Evolutionary conservation across 2,797 vertebrate genomes (phyloP), one percentile per base, ranked within the genome.

Genomic region (Coregonus ussuriensis): DNA sequence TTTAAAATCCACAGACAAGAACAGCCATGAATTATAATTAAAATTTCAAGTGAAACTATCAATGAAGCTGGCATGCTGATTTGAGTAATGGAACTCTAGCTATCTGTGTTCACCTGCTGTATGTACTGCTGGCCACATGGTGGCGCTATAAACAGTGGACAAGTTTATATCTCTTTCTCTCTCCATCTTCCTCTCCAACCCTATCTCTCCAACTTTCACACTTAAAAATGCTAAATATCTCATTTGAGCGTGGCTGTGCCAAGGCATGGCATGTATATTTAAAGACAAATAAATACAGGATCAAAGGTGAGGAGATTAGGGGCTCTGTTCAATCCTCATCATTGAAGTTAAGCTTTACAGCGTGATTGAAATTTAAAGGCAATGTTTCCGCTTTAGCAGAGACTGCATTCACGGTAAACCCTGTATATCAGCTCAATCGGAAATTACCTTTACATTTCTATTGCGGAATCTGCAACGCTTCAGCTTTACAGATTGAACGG

Each of bases 261-360:
- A 14, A 37, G 53, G 33, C 25, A 1, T 72, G 52, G 15, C 65
- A 13, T 73, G 29, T 21, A 18, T 83, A 51, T 67, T 71, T 76
- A 82, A 83, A 75, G 73, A 35, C 67, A 41, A 68, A 66, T 70
- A 18, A 79, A 82, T 79, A 78, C 51, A 0, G 21, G 81, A 87
- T 89, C 81, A 85, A 85, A 89, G 83, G 70, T 31, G 56, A 33
- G 13, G 53, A 79, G 79, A 80, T 73, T 52, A 76, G 69, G 63
- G 56, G 74, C 41, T 47, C 41, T 47, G 11, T 47, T 11, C 41
- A 11, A 47, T 47, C 41, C 41, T 9, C 41, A 13, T 47, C 41
- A 47, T 9, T 47, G 41, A 47, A 47, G 41, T 47, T 47, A 47
- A 47, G 41, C 41, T 47, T 47, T 47, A 3, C 41, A 47, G 41